Evolutionary conservation across 2,888 invertebrate species (phyloP).

Genomic region (Cataglyphis albicans): DNA sequence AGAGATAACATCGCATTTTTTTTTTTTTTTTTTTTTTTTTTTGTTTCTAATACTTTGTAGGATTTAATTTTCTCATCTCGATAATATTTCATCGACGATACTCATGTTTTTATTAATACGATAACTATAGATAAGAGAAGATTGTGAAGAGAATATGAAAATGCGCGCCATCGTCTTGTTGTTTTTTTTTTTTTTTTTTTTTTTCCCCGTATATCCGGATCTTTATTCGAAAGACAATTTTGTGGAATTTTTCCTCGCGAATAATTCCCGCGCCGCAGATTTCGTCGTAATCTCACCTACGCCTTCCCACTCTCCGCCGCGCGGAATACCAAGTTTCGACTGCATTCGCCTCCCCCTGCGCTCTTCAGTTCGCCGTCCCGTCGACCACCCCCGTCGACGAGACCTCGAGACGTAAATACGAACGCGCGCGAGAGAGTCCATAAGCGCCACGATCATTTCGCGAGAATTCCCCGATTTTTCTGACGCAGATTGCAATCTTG

Average conservation of each 20-base stretch:
- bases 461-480: conserved; percentile 41
- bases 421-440: conserved; percentile 39
- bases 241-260: conserved; percentile 29
- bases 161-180: background rate
- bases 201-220: no score
- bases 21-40: no score
- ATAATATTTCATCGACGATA: background rate
- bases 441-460: conserved; percentile 42
- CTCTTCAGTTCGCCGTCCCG: conserved; percentile 25
- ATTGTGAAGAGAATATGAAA: background rate
- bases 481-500: background rate
- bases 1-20: background rate
- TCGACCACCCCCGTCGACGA: conserved; percentile 34
- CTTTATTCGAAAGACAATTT: background rate
- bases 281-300: conserved; percentile 66
- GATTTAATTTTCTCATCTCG: conserved; percentile 5
- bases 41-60: background rate
- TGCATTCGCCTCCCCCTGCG: conserved; percentile 46
- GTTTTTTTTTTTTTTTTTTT: background rate
- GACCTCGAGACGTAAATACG: conserved; percentile 61
- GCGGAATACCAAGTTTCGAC: conserved; percentile 34
- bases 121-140: conserved; percentile 15
- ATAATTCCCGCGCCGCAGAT: conserved; percentile 64
- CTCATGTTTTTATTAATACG: conserved; percentile 23
- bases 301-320: background rate